Base-by-base conservation (phyloP, 2,797 vertebrate species). In the Pangasius sanitwongsei region DNA sequence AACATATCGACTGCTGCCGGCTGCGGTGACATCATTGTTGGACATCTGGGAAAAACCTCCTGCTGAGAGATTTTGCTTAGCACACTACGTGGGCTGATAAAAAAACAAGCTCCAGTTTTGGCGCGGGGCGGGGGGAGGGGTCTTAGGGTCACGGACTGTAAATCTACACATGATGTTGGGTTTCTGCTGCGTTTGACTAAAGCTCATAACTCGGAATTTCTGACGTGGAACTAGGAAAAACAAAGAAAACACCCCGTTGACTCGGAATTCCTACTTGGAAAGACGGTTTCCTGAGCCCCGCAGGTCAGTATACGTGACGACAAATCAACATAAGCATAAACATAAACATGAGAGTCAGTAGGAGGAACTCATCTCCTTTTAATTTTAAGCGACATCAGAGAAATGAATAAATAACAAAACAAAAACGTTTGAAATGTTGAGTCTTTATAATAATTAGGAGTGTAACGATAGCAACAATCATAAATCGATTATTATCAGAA, bases 11-110 rank as follows among this genome's bases (percentile, higher is more conserved):
- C 87, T 92, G 82, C 78, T 91, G 81, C 85, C 50, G 74, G 50
- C 87, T 87, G 77, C 65, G 28, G 80, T 94, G 92, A 95, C 93
- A 89, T 94, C 92, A 92, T 44, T 69, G 31, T 67, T 85, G 89
- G 92, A 93, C 93, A 94, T 93, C 92, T 94, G 92, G 88, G 67
- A 28, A n/a, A 69, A 61, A 75, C 37, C 18, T 59, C 7, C 61
- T 44, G 48, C 85, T 61, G 80, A 80, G 65, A 82, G 61, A 69
- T 67, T 57, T 50, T 23, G n/a, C 75, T 55, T 63, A 50, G 57
- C 37, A 20, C 37, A 28, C 11, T 13, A 77, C 16, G 15, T 57
- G 63, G n/a, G 59, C 12, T 18, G 20, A 84, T 50, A 34, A 20
- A 7, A 31, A 85, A 81, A 28, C 12, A 81, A 59, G 16, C 37